A percentile compares a stretch with the other conserved stretches of the same genome.
These are phyloP conservation scores for Chlamydotis undulata DNA, from an alignment of 2,113 vertebrate species.

Conservation along the genomic window DNA sequence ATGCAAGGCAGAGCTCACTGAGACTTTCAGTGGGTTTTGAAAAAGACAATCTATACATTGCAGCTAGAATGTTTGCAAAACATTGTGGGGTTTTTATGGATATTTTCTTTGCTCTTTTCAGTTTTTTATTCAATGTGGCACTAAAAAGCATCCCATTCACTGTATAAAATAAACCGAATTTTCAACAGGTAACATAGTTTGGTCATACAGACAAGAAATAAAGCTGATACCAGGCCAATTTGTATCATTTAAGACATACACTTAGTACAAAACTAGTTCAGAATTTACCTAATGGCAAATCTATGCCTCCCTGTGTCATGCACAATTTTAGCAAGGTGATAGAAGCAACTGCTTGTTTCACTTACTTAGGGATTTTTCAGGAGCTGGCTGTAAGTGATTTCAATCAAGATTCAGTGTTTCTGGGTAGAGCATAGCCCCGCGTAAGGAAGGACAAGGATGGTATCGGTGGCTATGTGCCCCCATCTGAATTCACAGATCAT, in stretches of 20 bases:
- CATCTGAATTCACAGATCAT: background rate
- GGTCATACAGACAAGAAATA: background rate
- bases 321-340: background rate
- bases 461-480: accelerated
- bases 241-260: background rate
- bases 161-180: background rate
- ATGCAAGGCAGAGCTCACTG: background rate
- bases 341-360: background rate
- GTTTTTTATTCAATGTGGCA: background rate
- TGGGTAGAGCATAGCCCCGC: background rate
- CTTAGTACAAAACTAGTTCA: background rate
- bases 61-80: background rate
- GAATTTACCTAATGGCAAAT: background rate
- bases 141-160: background rate
- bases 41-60: background rate
- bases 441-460: background rate
- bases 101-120: background rate
- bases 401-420: background rate
- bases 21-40: background rate
- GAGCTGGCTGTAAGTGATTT: background rate
- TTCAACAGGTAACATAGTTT: background rate
- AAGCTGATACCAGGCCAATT: background rate
- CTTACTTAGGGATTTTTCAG: background rate
- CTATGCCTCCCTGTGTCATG: background rate
- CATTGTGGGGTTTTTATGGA: background rate